These are phyloP conservation scores for Petrocephalus sullivani DNA, from an alignment of 2,797 vertebrate species.

Conservation along the genomic window DNA sequence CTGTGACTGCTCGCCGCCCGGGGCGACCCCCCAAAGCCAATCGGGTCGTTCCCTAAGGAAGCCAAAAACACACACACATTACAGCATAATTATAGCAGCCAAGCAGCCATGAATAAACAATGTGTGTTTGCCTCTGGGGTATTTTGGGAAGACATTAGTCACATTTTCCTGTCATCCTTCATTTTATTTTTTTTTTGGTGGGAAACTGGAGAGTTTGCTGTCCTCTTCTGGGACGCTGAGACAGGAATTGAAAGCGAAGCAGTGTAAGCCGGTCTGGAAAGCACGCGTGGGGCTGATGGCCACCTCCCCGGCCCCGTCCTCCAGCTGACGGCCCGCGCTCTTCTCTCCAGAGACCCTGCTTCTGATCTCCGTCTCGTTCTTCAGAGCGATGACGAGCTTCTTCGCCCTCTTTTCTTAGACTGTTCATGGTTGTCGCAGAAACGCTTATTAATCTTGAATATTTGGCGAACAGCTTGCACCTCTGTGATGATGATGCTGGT, in stretches of 20 bases:
- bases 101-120: conserved; percentile 54
- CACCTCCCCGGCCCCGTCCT: no score
- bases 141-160: conserved; percentile 54
- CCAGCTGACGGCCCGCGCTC: neutral
- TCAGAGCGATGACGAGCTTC: neutral
- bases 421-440: neutral
- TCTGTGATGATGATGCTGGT: neutral
- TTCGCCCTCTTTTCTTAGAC: neutral
- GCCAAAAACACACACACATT: conserved; percentile 27
- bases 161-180: conserved; percentile 36
- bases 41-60: neutral
- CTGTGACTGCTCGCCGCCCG: conserved; percentile 40
- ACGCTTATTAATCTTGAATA: neutral
- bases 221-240: conserved; percentile 46
- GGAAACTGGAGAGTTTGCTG: conserved; percentile 58
- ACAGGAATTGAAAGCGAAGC: conserved; percentile 36
- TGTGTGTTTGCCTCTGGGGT: conserved; percentile 46
- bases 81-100: conserved; percentile 45
- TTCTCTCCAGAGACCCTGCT: neutral
- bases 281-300: neutral
- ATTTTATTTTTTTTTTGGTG: conserved; percentile 49
- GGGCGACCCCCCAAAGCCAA: conserved; percentile 6
- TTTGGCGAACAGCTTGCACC: neutral
- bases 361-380: neutral
- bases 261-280: conserved; percentile 25